Conservation (phyloP, 2,888 invertebrate genomes). For the Gymnocheta viridis region DNA sequence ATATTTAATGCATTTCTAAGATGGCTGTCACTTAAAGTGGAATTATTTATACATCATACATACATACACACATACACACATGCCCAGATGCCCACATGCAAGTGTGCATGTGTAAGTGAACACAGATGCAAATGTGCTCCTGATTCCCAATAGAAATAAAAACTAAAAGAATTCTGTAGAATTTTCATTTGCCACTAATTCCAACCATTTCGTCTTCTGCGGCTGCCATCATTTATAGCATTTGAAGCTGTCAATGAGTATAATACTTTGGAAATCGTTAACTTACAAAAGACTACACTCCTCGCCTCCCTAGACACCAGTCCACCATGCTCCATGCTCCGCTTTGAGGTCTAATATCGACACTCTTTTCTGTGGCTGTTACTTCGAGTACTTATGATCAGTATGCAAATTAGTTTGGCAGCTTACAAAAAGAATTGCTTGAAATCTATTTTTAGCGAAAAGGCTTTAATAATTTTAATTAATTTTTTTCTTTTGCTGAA, state of each 20-base stretch:
- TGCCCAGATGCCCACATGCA: background rate
- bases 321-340: background rate
- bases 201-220: constrained; percentile 10
- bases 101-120: too few species aligned
- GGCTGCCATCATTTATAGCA: constrained; percentile 28
- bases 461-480: background rate
- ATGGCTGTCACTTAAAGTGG: constrained; percentile 65
- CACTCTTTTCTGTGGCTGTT: background rate
- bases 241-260: constrained; percentile 56
- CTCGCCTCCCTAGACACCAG: background rate
- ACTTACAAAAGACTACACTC: constrained; percentile 30
- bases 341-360: background rate
- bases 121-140: constrained; percentile 12
- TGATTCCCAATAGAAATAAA: constrained; percentile 17
- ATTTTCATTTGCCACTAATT: constrained; percentile 33
- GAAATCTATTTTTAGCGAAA: background rate
- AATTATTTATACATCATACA: constrained; percentile 40
- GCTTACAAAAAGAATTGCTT: background rate
- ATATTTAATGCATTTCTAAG: constrained; percentile 70
- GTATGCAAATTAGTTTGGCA: constrained; percentile 54
- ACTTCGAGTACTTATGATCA: background rate
- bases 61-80: background rate
- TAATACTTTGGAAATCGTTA: constrained; percentile 30
- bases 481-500: background rate
- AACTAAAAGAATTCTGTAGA: background rate